Base-by-base conservation (phyloP, 2,888 invertebrate genomes). In the Campoplex nolae region DNA sequence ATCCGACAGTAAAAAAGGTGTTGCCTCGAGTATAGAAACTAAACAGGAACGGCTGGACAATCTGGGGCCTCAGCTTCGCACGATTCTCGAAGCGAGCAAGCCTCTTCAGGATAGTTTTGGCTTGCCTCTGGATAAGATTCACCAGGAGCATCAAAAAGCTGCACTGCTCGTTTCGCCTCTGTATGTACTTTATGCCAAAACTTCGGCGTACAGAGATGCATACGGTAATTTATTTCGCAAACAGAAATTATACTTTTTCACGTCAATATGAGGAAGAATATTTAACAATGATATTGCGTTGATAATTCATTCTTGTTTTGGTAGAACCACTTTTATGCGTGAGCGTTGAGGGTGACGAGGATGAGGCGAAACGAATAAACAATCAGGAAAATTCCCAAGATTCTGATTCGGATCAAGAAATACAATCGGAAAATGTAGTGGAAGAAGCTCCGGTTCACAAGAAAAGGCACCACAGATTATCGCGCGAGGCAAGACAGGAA, bases 81-180 rank as follows among this genome's bases (percentile, higher is more conserved):
- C 96, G 8, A 96, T 98, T 56, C 95, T 97, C 35, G 96, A 97
- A 95, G 96, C 98, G 0, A 98, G 98, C 0, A 97, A 98, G 93
- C 98, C 99, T 0, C 95, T 99, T 28, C 98, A 99, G 95, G 98
- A 98, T 91, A 97, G 98, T 91, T 95, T 99, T 74, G 97, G 97
- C 48, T 95, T 98, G 90, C 96, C 97, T 4, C 95, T 98, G 83
- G 98, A 98, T 93, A 97, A 97, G 91, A 96, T 97, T 88, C 96
- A 97, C 92, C 97, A 97, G 91, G 97, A 98, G 92, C 96, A 97
- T 90, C 96, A 96, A 91, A 95, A 97, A 86, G 97, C 98, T 3
- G 95, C 96, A 70, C 95, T 98, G 84, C 95, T 99, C 62, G 97
- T 98, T 0, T 96, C 97, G 56, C 97, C 98, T 0, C 95, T 99